Evolutionary conservation across 2,888 invertebrate genomes (phyloP), one percentile per base, ranked within the genome.

Genomic region (Philhelius pedissequus): DNA sequence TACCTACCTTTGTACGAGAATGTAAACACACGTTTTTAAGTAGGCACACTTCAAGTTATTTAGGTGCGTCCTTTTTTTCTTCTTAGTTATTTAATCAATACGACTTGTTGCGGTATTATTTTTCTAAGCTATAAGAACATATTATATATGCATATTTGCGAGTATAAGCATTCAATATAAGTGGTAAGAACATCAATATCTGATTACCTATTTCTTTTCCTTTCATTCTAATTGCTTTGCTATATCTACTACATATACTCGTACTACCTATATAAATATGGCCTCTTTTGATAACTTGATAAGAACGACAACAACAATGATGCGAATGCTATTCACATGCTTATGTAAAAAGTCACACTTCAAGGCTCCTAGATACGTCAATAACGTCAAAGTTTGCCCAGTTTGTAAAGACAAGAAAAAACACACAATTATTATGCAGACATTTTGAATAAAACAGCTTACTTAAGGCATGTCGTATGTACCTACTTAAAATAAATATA

Each of bases 241-340:
- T 40, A 15, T 7, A 18, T 56, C 18, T n/a, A n/a, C n/a, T n/a
- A n/a, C n/a, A n/a, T n/a, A n/a, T n/a, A n/a, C n/a, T n/a, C n/a
- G n/a, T n/a, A n/a, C n/a, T n/a, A n/a, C n/a, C n/a, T 13, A 56
- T 32, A 60, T 60, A 56, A 27, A 43, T 62, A 62, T 62, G 60
- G 60, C 60, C 60, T 62, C 60, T 43, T 62, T 64, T 64, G 64
- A 45, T 64, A 64, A 64, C 45, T 64, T 48, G 64, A 64, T 48
- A 64, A 45, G 43, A 62, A 62, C 32, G 45, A 64, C 48, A 40
- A n/a, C 30, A 43, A 13, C 20, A 13, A 27, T 40, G 43, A 30
- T 45, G 45, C 13, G 45, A 62, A 45, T 30, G n/a, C 6, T 62
- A 22, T 64, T 64, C 45, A 64, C 64, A 64, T 20, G 45, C 1